A percentile compares a stretch with the other conserved stretches of the same genome.
Evolutionary conservation across 2,888 invertebrate species (phyloP).

Genomic region (Notodonta ziczac): DNA sequence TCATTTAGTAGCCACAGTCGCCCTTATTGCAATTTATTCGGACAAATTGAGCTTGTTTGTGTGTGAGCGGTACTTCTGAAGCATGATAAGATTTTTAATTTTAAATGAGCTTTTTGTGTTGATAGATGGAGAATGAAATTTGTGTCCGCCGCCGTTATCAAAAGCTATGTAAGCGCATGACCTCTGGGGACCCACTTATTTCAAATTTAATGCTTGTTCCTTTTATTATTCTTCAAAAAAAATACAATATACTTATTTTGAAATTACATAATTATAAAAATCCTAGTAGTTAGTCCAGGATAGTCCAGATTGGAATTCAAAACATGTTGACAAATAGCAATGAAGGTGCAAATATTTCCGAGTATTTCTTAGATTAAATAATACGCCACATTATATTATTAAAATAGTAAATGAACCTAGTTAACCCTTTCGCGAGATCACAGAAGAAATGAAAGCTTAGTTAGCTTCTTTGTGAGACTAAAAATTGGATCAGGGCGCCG

Average conservation of each 20-base stretch:
- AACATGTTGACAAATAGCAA: too few species aligned
- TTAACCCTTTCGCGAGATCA: constrained; percentile 22
- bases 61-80: constrained; percentile 47
- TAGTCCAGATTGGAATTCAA: too few species aligned
- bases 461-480: constrained; percentile 26
- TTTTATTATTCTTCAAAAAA: neutral
- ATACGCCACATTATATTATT: constrained; percentile 38
- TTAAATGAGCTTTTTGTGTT: constrained; percentile 4
- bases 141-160: constrained; percentile 5
- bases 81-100: constrained; percentile 54
- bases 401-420: constrained; percentile 25
- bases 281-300: too few species aligned
- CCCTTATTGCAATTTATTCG: constrained; percentile 42
- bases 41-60: constrained; percentile 45
- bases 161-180: neutral
- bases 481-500: constrained; percentile 30
- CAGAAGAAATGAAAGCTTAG: constrained; percentile 18
- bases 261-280: too few species aligned
- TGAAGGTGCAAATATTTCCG: too few species aligned
- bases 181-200: constrained; percentile 15
- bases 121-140: neutral
- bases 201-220: constrained; percentile 24
- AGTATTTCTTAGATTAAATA: constrained; percentile 44
- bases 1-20: constrained; percentile 26
- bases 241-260: too few species aligned